These are phyloP conservation scores for Hemicrepidius hirtus DNA, from an alignment of 2,888 invertebrate species.

Conservation along the genomic window DNA sequence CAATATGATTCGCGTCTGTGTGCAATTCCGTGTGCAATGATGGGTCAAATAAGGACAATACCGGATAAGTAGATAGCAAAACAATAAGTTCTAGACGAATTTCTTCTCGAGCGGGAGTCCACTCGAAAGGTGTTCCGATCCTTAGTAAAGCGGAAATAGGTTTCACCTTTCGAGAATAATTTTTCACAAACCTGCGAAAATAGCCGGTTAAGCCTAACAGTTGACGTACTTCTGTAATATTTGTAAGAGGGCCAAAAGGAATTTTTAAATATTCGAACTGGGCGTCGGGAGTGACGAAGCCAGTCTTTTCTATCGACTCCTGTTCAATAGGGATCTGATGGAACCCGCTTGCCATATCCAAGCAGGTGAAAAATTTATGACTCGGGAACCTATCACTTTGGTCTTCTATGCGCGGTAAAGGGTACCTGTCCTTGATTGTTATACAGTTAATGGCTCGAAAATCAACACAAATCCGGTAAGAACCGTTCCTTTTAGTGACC, in stretches of 20 bases:
- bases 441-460: neutral
- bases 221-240: constrained; percentile 47
- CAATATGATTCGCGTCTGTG: neutral
- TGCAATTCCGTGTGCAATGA: neutral
- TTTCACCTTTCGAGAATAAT: neutral
- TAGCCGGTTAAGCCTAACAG: neutral
- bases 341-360: neutral
- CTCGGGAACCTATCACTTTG: neutral
- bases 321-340: neutral
- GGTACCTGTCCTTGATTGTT: neutral
- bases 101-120: neutral
- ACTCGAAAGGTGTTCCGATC: neutral
- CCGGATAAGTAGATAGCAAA: neutral
- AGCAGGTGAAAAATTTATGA: neutral
- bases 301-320: constrained; percentile 1
- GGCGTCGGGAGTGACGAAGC: constrained; percentile 17
- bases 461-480: neutral
- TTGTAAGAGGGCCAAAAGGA: constrained; percentile 38
- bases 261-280: constrained; percentile 7
- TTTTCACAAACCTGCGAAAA: neutral
- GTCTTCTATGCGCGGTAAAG: too few species aligned
- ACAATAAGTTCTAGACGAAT: neutral
- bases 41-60: neutral
- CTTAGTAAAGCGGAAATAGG: neutral
- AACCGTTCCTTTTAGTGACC: neutral